These are phyloP conservation scores for Sarcophaga peregrina DNA, from an alignment of 1,140 invertebrate species.

Conservation along the genomic window DNA sequence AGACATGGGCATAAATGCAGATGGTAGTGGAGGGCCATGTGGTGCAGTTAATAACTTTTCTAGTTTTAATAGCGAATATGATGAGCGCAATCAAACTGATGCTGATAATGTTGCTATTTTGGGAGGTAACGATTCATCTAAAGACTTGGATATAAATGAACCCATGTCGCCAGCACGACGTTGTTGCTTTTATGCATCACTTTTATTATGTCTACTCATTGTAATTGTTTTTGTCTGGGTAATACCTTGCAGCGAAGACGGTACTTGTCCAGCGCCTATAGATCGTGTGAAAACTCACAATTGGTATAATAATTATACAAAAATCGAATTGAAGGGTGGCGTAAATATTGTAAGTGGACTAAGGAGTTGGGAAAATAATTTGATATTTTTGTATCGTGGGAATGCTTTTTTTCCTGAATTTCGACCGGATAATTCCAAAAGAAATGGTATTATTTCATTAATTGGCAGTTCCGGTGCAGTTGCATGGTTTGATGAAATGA, in stretches of 20 bases:
- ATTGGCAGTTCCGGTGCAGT: slow-evolving; percentile 73
- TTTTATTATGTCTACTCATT: slow-evolving; percentile 76
- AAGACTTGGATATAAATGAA: slow-evolving; percentile 48
- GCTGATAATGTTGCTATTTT: slow-evolving; percentile 64
- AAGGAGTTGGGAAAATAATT: slow-evolving; percentile 72
- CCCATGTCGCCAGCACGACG: slow-evolving; percentile 75
- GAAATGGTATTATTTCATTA: slow-evolving; percentile 72
- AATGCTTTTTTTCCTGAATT: slow-evolving; percentile 72
- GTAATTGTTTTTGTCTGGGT: slow-evolving; percentile 80
- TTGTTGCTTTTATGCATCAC: slow-evolving; percentile 75
- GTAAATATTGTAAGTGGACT: slow-evolving; percentile 75
- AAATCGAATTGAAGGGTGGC: slow-evolving; percentile 77
- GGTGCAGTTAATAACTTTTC: slow-evolving; percentile 55
- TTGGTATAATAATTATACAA: slow-evolving; percentile 78
- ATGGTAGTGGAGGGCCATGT: slow-evolving; percentile 41
- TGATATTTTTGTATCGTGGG: slow-evolving; percentile 77
- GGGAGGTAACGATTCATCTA: slow-evolving; percentile 47
- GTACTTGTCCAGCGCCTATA: slow-evolving; percentile 70
- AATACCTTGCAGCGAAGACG: slow-evolving; percentile 76
- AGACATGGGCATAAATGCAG: slow-evolving; percentile 64
- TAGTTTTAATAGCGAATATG: slow-evolving; percentile 62
- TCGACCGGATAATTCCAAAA: slow-evolving; percentile 66
- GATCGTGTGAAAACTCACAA: slow-evolving; percentile 71
- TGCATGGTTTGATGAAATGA: slow-evolving; percentile 74
- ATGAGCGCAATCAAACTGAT: slow-evolving; percentile 50